phyloP scores from a whole-genome alignment of 2,113 vertebrate genomes.

The Dicaeum eximium region DNA sequence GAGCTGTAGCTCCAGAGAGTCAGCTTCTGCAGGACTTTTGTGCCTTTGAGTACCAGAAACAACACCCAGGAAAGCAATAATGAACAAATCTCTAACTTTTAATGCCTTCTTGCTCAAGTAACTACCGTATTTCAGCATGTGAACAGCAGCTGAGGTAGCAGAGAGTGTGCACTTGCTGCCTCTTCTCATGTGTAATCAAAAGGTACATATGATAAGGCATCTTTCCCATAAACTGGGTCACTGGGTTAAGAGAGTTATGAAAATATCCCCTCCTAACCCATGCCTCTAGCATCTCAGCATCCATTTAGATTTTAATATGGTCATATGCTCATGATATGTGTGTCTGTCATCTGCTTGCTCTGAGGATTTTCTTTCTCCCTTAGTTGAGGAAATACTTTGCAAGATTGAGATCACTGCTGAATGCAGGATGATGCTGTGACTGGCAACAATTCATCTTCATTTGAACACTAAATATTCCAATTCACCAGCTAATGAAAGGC shows the following conservation, averaged over 20 bases:
- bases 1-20: neutral
- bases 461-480: slow-evolving; percentile 10
- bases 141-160: neutral
- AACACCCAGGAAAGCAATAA: neutral
- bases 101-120: neutral
- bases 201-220: neutral
- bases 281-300: neutral
- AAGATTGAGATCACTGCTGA: neutral
- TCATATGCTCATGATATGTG: neutral
- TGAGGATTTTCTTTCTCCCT: slow-evolving; percentile 10
- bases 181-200: neutral
- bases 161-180: neutral
- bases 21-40: neutral
- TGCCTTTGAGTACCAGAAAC: neutral
- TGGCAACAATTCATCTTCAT: neutral
- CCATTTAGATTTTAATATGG: neutral
- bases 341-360: neutral
- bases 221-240: neutral
- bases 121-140: neutral
- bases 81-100: neutral
- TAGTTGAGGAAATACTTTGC: neutral
- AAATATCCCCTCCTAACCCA: neutral
- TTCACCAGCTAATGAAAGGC: neutral
- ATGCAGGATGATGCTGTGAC: neutral
- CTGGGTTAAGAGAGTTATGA: slow-evolving; percentile 28